These are phyloP conservation scores for Calcarius lapponicus DNA, from an alignment of 2,797 vertebrate species.

Conservation along the genomic window DNA sequence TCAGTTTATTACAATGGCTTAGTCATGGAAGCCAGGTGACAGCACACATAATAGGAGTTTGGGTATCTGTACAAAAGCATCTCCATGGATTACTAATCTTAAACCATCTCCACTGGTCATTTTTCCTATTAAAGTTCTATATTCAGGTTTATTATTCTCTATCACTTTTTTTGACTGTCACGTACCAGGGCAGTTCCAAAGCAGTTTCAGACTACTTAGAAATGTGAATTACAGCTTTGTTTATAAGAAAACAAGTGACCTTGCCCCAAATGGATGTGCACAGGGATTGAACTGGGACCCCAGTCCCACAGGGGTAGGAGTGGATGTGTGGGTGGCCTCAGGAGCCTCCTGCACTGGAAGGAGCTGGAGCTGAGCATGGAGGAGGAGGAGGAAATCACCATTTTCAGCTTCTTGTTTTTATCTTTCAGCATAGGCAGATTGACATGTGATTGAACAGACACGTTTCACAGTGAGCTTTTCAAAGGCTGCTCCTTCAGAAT, in stretches of 20 bases:
- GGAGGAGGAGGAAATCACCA: neutral
- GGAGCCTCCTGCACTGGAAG: neutral
- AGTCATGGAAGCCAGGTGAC: neutral
- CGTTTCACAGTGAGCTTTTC: neutral
- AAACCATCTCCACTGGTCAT: neutral
- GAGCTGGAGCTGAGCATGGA: neutral
- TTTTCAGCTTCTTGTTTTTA: slow-evolving; percentile 12
- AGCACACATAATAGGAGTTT: neutral
- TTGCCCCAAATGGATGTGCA: fast-evolving
- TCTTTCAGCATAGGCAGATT: neutral
- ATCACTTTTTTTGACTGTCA: neutral
- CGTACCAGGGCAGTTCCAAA: neutral
- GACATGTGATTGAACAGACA: neutral
- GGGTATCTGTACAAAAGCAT: neutral
- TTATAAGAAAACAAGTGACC: neutral
- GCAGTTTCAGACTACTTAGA: neutral
- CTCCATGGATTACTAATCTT: slow-evolving; percentile 5
- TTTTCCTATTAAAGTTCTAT: neutral
- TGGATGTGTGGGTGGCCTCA: neutral
- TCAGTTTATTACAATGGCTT: neutral
- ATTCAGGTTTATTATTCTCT: neutral
- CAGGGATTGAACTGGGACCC: neutral
- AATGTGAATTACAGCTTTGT: neutral
- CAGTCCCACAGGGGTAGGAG: neutral
- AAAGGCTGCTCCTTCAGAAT: slow-evolving; percentile 22